Evolutionary conservation across 2,113 vertebrate genomes (phyloP).

Genomic region (Telmatochromis sp.): DNA sequence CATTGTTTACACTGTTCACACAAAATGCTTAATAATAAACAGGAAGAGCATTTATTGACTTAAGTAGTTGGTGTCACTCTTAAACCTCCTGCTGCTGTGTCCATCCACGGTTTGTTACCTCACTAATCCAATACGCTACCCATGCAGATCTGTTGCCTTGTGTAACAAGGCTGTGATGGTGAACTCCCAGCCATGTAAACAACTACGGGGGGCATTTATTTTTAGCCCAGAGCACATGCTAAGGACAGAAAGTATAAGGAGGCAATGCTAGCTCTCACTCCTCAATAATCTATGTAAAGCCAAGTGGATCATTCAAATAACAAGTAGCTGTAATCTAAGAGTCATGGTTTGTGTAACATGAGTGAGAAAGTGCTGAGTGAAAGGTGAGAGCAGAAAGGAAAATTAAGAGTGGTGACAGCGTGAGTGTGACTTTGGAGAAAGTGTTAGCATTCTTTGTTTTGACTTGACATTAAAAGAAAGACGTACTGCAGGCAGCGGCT

Average conservation of each 20-base stretch:
- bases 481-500: not conserved
- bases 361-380: slow-evolving; percentile 12
- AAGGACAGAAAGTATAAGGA: slow-evolving; percentile 5
- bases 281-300: slow-evolving; percentile 2
- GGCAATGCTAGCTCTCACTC: not conserved
- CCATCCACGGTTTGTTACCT: not conserved
- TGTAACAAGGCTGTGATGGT: slow-evolving; percentile 38
- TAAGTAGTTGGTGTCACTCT: not conserved
- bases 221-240: slow-evolving; percentile 53
- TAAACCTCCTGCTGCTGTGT: slow-evolving; percentile 16
- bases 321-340: slow-evolving; percentile 33
- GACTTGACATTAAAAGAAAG: slow-evolving; percentile 8
- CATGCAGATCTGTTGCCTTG: slow-evolving; percentile 43
- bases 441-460: slow-evolving; percentile 30
- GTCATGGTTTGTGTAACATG: slow-evolving; percentile 11
- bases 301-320: slow-evolving; percentile 39
- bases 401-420: slow-evolving; percentile 4
- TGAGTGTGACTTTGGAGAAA: slow-evolving; percentile 13
- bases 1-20: not conserved
- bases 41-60: not conserved
- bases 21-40: not conserved
- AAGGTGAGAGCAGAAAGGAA: not conserved
- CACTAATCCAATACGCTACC: slow-evolving; percentile 59
- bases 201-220: slow-evolving; percentile 44
- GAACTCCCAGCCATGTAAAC: slow-evolving; percentile 24